A percentile compares a stretch with the other conserved stretches of the same genome.
phyloP scores from a whole-genome alignment of 1,140 invertebrate genomes.

The Zaprionus inermis region DNA sequence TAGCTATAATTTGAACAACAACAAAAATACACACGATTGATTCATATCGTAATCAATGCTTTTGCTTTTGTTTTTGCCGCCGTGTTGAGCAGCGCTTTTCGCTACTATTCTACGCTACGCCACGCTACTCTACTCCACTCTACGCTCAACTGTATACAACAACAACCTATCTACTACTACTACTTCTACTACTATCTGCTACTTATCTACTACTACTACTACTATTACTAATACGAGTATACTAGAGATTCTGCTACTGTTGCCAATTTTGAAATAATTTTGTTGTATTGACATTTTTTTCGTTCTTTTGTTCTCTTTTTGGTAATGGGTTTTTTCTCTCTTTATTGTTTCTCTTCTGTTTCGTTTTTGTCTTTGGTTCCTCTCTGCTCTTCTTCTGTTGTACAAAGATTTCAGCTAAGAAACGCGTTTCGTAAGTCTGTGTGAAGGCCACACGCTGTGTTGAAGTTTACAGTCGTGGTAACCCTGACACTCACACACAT shows the following conservation, averaged over 20 bases:
- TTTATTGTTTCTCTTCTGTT: conserved; percentile 25
- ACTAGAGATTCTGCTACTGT: conserved; percentile 42
- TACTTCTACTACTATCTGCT: conserved; percentile 16
- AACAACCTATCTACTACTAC: conserved; percentile 10
- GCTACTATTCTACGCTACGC: conserved; percentile 40
- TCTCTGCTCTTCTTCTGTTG: conserved; percentile 51
- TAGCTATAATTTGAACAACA: conserved; percentile 4
- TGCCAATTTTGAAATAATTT: conserved; percentile 30
- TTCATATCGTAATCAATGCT: conserved; percentile 74
- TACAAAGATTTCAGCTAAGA: conserved; percentile 70
- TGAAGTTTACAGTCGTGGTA: conserved; percentile 15
- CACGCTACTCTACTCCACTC: conserved; percentile 31
- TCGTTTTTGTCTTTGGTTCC: conserved; percentile 37
- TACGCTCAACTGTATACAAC: conserved; percentile 26
- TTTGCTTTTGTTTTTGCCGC: conserved; percentile 70
- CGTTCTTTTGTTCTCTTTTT: conserved; percentile 17
- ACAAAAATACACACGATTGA: conserved; percentile 53
- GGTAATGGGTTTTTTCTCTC: conserved; percentile 43
- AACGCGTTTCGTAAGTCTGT: conserved; percentile 57
- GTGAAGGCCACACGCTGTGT: conserved; percentile 23
- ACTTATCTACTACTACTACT: conserved; percentile 31
- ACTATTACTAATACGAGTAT: conserved; percentile 11
- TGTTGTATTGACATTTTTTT: conserved; percentile 11
- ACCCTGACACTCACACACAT: conserved; percentile 18
- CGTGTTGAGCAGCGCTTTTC: conserved; percentile 60